Evolutionary conservation across 2,113 vertebrate genomes (phyloP).

Genomic region (Gadus chalcogrammus): DNA sequence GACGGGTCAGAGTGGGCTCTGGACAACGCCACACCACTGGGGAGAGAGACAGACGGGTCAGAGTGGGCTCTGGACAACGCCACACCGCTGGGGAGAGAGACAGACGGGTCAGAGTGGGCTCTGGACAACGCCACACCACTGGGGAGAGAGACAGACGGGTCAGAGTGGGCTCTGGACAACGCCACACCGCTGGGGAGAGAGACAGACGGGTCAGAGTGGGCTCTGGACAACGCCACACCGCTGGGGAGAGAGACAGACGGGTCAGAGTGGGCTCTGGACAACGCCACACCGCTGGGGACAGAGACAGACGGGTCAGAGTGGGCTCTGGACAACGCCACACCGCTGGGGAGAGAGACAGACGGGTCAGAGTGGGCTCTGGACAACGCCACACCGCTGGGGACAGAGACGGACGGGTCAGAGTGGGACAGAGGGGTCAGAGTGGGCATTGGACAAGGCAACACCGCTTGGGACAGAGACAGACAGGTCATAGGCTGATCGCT

Average conservation of each 20-base stretch:
- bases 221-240: constrained; percentile 87
- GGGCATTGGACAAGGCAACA: neutral
- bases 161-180: constrained; percentile 77
- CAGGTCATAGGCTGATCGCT: too few species aligned
- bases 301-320: constrained; percentile 81
- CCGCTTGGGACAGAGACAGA: too few species aligned
- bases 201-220: too few species aligned
- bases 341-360: too few species aligned
- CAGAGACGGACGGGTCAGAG: constrained; percentile 54
- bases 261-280: constrained; percentile 35
- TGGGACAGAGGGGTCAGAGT: constrained; percentile 30
- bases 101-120: too few species aligned
- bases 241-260: too few species aligned
- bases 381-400: constrained; percentile 88
- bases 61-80: too few species aligned
- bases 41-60: too few species aligned
- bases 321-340: neutral
- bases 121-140: too few species aligned
- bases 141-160: too few species aligned
- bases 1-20: neutral
- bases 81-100: too few species aligned
- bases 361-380: constrained; percentile 93
- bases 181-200: constrained; percentile 81
- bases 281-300: constrained; percentile 72
- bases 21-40: too few species aligned